Conservation (phyloP, 2,113 vertebrate genomes). For the Lophius piscatorius region DNA sequence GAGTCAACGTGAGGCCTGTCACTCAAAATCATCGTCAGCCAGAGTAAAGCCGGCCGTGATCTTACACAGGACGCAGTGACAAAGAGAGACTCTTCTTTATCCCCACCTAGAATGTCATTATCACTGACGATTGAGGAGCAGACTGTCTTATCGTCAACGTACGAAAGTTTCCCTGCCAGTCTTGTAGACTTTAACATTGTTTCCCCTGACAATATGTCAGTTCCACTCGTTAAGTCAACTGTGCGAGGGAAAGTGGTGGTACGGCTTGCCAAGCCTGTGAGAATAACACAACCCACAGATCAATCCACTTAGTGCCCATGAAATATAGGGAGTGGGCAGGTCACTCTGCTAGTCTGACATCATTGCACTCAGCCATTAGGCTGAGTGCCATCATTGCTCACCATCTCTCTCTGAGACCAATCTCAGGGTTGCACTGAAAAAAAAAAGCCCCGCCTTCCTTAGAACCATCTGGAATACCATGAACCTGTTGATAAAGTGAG, state of each 20-base stretch:
- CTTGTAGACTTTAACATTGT: conserved; percentile 11
- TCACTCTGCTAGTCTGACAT: conserved; percentile 77
- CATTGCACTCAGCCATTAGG: conserved; percentile 72
- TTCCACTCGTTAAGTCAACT: conserved; percentile 16
- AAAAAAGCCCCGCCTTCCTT: conserved; percentile 8
- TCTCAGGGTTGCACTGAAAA: conserved; percentile 39
- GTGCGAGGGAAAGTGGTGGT: conserved; percentile 17
- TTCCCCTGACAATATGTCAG: conserved; percentile 1
- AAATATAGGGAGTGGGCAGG: conserved; percentile 70
- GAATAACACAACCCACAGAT: conserved; percentile 65
- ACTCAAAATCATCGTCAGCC: conserved; percentile 47
- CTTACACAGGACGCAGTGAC: not conserved
- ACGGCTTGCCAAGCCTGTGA: conserved; percentile 35
- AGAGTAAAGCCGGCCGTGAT: not conserved
- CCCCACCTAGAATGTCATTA: not conserved
- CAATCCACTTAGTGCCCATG: conserved; percentile 75
- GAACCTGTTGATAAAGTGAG: conserved; percentile 63
- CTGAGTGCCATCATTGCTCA: conserved; percentile 70
- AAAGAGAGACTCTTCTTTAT: not conserved
- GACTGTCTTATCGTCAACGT: conserved; percentile 6
- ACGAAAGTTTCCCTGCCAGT: conserved; percentile 22
- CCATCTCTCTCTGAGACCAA: conserved; percentile 28
- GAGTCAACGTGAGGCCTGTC: conserved; percentile 48
- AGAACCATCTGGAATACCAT: conserved; percentile 44
- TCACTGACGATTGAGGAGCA: not conserved